Conservation (phyloP, 2,888 invertebrate genomes). For the Tetragonisca angustula region DNA sequence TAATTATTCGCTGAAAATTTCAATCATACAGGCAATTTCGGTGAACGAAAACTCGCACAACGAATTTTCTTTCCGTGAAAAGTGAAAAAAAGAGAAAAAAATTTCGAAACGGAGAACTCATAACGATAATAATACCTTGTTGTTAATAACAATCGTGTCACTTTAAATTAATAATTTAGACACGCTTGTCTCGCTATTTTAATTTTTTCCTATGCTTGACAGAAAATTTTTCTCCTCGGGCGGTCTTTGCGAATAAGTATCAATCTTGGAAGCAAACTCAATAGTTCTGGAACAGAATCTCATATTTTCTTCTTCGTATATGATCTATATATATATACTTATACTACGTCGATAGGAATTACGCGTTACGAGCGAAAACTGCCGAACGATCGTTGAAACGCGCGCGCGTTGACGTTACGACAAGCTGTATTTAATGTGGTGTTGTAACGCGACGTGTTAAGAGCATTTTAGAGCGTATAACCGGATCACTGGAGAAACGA, state of each 20-base stretch:
- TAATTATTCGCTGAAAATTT: constrained; percentile 20
- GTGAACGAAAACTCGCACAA: background rate
- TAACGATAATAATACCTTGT: background rate
- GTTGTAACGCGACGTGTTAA: constrained; percentile 54
- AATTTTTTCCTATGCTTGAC: background rate
- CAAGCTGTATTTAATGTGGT: constrained; percentile 59
- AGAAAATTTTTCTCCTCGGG: background rate
- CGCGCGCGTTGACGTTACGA: constrained; percentile 45
- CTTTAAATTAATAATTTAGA: constrained; percentile 7
- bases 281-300: background rate
- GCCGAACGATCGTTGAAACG: background rate
- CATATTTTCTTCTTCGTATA: background rate
- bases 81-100: background rate
- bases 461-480: constrained; percentile 56
- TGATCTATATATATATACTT: no score
- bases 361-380: background rate
- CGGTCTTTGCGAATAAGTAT: background rate
- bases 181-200: background rate
- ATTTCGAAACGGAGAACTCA: background rate
- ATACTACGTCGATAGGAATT: background rate
- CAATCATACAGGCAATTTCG: background rate
- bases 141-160: background rate
- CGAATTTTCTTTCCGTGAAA: background rate
- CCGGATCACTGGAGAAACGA: constrained; percentile 27
- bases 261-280: constrained; percentile 1